Conservation (phyloP, 2,888 invertebrate species). For the Pycnomerus fuliginosus region DNA sequence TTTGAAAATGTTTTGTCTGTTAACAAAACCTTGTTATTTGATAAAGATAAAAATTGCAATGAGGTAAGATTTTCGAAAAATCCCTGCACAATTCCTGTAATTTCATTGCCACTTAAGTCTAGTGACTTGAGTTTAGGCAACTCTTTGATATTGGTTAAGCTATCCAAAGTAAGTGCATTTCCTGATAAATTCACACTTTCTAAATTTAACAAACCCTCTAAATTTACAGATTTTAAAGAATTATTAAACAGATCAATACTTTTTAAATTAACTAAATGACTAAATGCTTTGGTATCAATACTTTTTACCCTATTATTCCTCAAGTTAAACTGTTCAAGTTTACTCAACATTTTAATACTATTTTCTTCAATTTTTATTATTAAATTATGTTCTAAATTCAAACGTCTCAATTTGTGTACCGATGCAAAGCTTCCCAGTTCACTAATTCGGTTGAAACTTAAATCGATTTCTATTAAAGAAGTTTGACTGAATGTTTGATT, state of each 20-base stretch:
- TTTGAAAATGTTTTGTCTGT: constrained; percentile 1
- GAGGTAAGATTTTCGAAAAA: constrained; percentile 24
- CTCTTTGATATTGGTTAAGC: constrained; percentile 27
- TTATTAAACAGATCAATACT: constrained; percentile 23
- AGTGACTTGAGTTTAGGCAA: constrained; percentile 27
- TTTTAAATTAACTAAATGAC: constrained; percentile 17
- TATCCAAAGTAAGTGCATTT: constrained; percentile 10
- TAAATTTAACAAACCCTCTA: constrained; percentile 12
- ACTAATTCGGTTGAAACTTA: constrained; percentile 36
- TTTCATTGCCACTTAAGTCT: constrained; percentile 33
- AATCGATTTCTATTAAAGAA: constrained; percentile 31
- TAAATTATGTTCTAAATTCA: constrained; percentile 33
- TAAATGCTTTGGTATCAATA: constrained; percentile 14
- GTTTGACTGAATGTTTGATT: not conserved
- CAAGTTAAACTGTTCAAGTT: constrained; percentile 26
- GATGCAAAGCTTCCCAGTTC: constrained; percentile 26
- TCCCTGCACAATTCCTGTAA: constrained; percentile 21
- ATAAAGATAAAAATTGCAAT: too few relatives aligned
- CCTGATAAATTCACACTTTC: constrained; percentile 16
- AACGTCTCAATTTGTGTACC: constrained; percentile 24
- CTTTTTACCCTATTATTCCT: constrained; percentile 5
- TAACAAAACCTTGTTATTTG: too few relatives aligned
- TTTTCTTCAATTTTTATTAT: constrained; percentile 24
- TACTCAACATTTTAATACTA: constrained; percentile 25
- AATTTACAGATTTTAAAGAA: constrained; percentile 6